These are phyloP conservation scores for Harpalus rubripes DNA, from an alignment of 2,888 invertebrate species.

Conservation along the genomic window DNA sequence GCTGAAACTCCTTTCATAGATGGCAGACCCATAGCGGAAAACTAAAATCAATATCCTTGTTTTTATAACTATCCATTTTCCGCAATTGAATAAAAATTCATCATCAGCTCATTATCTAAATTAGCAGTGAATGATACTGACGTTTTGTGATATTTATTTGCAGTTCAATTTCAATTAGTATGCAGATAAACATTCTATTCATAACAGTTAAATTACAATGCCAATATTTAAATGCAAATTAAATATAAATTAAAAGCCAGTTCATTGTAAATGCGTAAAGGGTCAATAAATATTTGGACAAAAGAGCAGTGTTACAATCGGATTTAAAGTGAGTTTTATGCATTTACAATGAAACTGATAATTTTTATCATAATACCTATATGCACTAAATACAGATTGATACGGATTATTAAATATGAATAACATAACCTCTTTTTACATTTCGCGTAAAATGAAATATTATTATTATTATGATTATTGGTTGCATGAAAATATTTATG, in stretches of 20 bases:
- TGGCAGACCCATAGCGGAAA: background rate
- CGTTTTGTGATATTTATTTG: background rate
- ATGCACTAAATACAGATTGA: background rate
- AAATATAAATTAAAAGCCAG: constrained; percentile 32
- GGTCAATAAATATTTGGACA: constrained; percentile 13
- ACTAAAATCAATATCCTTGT: constrained; percentile 16
- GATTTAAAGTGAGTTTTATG: constrained; percentile 2
- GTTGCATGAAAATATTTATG: no score
- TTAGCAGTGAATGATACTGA: constrained; percentile 2
- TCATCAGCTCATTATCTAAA: constrained; percentile 16
- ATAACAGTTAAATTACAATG: constrained; percentile 5
- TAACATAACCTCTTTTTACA: no score
- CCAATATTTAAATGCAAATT: background rate
- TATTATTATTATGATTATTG: no score
- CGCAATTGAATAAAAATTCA: constrained; percentile 35
- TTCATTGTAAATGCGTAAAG: background rate
- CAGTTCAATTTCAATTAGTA: background rate
- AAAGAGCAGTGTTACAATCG: background rate
- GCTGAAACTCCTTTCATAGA: background rate
- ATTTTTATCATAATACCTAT: constrained; percentile 9
- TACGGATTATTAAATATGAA: no score
- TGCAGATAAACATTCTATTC: background rate
- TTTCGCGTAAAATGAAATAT: no score
- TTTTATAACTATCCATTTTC: constrained; percentile 11
- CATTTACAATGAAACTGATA: constrained; percentile 9